Evolutionary conservation across 2,797 vertebrate species (phyloP).

Genomic region (Tangara arthus): DNA sequence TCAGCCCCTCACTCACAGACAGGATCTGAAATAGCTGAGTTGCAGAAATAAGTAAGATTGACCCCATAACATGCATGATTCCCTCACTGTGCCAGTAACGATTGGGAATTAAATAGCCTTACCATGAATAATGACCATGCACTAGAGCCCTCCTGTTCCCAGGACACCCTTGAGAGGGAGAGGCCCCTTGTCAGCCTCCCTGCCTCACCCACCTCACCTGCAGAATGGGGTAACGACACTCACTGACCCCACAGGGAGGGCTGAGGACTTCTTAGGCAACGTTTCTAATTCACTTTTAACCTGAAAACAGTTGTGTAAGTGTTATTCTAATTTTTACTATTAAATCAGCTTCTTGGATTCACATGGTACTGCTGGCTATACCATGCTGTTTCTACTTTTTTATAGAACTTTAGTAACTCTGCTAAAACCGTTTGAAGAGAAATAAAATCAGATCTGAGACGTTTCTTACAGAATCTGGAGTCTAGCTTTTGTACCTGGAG

Average conservation of each 20-base stretch:
- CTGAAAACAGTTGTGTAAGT: slow-evolving; percentile 17
- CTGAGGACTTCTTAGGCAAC: background rate
- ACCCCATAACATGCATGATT: background rate
- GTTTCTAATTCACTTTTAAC: slow-evolving; percentile 48
- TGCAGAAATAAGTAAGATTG: background rate
- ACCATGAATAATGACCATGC: background rate
- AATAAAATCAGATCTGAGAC: background rate
- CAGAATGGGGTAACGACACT: background rate
- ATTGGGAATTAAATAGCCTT: slow-evolving; percentile 36
- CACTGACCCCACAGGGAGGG: background rate
- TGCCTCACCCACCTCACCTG: slow-evolving; percentile 37
- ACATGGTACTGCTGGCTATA: slow-evolving; percentile 33
- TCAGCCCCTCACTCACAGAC: background rate
- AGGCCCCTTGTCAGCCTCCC: background rate
- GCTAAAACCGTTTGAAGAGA: slow-evolving; percentile 17
- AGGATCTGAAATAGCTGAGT: background rate
- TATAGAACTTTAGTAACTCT: slow-evolving; percentile 69
- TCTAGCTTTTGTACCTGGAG: background rate
- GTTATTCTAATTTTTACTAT: slow-evolving; percentile 42
- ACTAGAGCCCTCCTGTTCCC: slow-evolving; percentile 38
- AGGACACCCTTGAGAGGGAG: background rate
- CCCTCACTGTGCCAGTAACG: background rate
- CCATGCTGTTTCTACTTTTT: slow-evolving; percentile 74
- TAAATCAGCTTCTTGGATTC: slow-evolving; percentile 7
- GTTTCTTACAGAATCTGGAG: slow-evolving; percentile 31